Conservation (phyloP, 1,140 invertebrate genomes). For the Arctopsyche grandis region DNA sequence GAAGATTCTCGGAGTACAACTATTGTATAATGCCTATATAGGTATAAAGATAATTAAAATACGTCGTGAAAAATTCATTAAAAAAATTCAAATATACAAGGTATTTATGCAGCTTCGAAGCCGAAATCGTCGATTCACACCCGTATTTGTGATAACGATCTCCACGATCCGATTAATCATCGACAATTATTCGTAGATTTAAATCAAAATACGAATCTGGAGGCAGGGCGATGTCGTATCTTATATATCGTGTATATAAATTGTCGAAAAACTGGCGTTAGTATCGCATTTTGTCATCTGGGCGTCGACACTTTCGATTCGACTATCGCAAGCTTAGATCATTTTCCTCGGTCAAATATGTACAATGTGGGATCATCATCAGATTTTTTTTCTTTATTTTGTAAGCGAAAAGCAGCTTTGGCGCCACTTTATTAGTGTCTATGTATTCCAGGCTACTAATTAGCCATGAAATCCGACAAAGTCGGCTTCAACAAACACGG, state of each 20-base stretch:
- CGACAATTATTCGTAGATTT: neutral
- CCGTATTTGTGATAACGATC: no score
- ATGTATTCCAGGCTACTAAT: neutral
- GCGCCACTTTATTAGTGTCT: slow-evolving; percentile 16
- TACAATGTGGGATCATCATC: no score
- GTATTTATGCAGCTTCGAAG: no score
- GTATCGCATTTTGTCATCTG: slow-evolving; percentile 1
- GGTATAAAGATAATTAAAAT: no score
- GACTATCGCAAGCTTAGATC: neutral
- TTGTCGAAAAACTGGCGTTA: neutral
- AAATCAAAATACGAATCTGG: neutral
- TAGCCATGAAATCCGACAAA: slow-evolving; percentile 7
- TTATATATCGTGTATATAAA: neutral
- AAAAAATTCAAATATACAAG: no score
- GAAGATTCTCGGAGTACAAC: neutral
- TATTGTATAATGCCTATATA: neutral
- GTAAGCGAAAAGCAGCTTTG: neutral
- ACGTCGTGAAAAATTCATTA: no score
- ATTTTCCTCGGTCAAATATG: no score
- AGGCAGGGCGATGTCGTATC: neutral
- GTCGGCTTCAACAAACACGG: slow-evolving; percentile 7
- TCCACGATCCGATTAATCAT: no score
- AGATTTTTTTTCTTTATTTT: no score
- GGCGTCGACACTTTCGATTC: neutral
- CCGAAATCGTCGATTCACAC: no score